Conservation (phyloP, 2,113 vertebrate species). For the Pseudopodoces humilis region DNA sequence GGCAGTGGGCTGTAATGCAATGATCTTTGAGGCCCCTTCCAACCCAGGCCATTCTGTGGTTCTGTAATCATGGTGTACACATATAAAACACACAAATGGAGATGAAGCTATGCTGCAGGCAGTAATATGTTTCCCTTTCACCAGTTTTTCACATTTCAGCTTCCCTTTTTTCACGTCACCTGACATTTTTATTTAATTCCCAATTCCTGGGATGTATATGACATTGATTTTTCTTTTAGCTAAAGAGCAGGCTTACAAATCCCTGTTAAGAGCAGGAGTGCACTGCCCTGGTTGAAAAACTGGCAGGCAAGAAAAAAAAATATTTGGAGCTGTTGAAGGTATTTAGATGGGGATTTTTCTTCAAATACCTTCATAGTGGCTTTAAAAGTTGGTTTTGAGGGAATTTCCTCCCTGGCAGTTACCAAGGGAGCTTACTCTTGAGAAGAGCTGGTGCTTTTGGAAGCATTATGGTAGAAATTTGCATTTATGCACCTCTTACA, state of each 20-base stretch:
- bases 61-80: background rate
- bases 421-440: background rate
- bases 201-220: background rate
- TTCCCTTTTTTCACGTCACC: background rate
- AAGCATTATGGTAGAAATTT: background rate
- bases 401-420: background rate
- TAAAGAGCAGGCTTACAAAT: background rate
- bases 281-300: background rate
- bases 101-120: rapidly evolving
- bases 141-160: background rate
- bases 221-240: background rate
- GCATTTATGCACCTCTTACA: background rate
- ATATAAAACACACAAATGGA: background rate
- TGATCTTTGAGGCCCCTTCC: background rate
- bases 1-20: rapidly evolving
- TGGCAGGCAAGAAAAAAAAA: background rate
- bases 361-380: background rate
- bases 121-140: background rate
- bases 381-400: background rate
- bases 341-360: background rate
- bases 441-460: background rate
- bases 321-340: background rate
- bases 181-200: background rate
- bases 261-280: background rate
- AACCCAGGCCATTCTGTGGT: background rate